These are phyloP conservation scores for Aplidium turbinatum DNA, from an alignment of 23 tunicate species.

Conservation along the genomic window DNA sequence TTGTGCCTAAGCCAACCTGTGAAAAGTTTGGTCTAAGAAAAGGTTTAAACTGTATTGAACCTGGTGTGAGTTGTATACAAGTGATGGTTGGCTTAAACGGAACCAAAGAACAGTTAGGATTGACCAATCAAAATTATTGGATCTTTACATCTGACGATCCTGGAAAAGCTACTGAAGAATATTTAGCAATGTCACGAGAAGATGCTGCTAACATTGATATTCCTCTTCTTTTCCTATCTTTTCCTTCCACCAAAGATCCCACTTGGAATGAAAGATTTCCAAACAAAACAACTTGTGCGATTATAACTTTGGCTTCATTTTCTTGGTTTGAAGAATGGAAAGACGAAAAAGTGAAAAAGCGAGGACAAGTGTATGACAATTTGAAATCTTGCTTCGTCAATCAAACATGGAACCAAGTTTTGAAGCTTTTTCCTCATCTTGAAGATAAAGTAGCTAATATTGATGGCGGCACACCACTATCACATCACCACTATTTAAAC, in stretches of 20 bases:
- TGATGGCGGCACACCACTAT: conserved; percentile 75
- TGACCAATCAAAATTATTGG: conserved; percentile 65
- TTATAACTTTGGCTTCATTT: conserved; percentile 58
- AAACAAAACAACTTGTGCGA: conserved; percentile 66
- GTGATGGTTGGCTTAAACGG: conserved; percentile 81
- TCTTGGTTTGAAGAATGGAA: conserved; percentile 88
- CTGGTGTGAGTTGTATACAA: conserved; percentile 65
- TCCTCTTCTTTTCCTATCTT: conserved; percentile 76
- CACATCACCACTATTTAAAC: conserved; percentile 67
- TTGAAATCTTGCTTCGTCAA: conserved; percentile 54
- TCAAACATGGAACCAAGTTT: conserved; percentile 73
- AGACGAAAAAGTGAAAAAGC: conserved; percentile 31
- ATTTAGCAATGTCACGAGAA: conserved; percentile 36
- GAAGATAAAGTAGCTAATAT: conserved; percentile 60
- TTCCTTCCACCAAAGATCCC: conserved; percentile 88
- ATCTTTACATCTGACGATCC: conserved; percentile 41
- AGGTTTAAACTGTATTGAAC: conserved; percentile 9
- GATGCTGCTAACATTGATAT: conserved; percentile 60
- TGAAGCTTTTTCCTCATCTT: conserved; percentile 59
- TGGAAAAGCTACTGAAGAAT: conserved; percentile 33
- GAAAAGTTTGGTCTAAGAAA: conserved; percentile 33
- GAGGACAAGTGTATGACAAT: conserved; percentile 53
- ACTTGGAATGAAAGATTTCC: conserved; percentile 73
- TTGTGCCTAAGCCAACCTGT: conserved; percentile 35
- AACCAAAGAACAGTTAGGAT: conserved; percentile 49